These are phyloP conservation scores for Cyprinodon diabolis DNA, from an alignment of 2,797 vertebrate genomes.

Conservation along the genomic window DNA sequence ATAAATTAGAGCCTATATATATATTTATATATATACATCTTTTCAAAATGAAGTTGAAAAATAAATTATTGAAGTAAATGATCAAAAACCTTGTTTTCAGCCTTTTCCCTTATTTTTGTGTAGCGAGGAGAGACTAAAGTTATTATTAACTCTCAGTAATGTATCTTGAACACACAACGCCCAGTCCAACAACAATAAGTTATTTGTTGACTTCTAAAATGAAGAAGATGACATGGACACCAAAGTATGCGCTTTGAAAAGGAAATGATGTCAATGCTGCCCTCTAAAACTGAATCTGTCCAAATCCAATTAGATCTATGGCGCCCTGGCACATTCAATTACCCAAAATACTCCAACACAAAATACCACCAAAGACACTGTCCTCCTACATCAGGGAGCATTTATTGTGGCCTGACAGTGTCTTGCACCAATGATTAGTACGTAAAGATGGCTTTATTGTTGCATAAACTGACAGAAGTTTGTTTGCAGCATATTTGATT, in stretches of 20 bases:
- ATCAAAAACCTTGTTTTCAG: slow-evolving; percentile 3
- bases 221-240: slow-evolving; percentile 69
- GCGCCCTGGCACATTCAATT: slow-evolving; percentile 74
- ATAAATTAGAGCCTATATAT: neutral
- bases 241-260: slow-evolving; percentile 73
- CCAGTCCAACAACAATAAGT: slow-evolving; percentile 73
- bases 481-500: neutral
- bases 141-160: slow-evolving; percentile 48
- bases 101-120: slow-evolving; percentile 25
- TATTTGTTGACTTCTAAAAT: slow-evolving; percentile 76
- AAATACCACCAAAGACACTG: slow-evolving; percentile 72
- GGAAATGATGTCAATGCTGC: slow-evolving; percentile 78
- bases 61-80: neutral
- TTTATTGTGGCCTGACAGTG: slow-evolving; percentile 59
- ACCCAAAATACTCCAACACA: slow-evolving; percentile 65
- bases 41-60: slow-evolving; percentile 4
- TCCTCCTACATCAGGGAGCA: slow-evolving; percentile 60
- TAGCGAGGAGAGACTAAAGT: slow-evolving; percentile 30
- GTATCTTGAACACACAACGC: slow-evolving; percentile 41
- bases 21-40: too few relatives aligned
- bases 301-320: slow-evolving; percentile 78
- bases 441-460: slow-evolving; percentile 14
- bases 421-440: slow-evolving; percentile 33
- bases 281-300: slow-evolving; percentile 75
- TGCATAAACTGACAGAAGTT: neutral